Evolutionary conservation across 2,797 vertebrate genomes (phyloP).

Genomic region (Clarias laeviceps): DNA sequence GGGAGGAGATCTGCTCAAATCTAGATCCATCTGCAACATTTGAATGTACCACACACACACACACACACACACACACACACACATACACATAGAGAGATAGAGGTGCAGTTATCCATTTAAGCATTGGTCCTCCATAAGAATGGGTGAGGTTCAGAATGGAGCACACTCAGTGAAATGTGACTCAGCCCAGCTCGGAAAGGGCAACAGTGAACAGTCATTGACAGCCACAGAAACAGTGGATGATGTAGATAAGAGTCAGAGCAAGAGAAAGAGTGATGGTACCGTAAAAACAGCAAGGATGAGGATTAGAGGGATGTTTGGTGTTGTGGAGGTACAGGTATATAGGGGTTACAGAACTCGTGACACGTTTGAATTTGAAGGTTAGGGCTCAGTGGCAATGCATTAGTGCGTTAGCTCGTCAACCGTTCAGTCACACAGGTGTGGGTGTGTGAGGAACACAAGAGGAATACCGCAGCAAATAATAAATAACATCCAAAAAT

Average conservation of each 20-base stretch:
- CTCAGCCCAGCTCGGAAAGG: slow-evolving; percentile 37
- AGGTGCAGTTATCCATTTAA: slow-evolving; percentile 47
- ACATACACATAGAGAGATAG: slow-evolving; percentile 50
- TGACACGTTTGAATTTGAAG: slow-evolving; percentile 25
- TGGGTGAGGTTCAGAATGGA: slow-evolving; percentile 26
- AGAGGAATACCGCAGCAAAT: slow-evolving; percentile 67
- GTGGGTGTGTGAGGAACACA: slow-evolving; percentile 35
- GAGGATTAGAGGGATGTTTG: slow-evolving; percentile 11
- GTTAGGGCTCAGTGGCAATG: slow-evolving; percentile 45
- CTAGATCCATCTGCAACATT: slow-evolving; percentile 1
- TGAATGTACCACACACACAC: background rate
- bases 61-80: background rate
- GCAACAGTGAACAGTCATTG: slow-evolving; percentile 53
- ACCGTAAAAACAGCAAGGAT: slow-evolving; percentile 54
- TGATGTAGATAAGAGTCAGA: slow-evolving; percentile 46
- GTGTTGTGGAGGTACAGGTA: slow-evolving; percentile 6
- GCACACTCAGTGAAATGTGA: slow-evolving; percentile 38
- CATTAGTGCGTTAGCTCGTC: slow-evolving; percentile 72
- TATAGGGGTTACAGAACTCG: slow-evolving; percentile 1
- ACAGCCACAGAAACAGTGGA: slow-evolving; percentile 43
- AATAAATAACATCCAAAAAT: slow-evolving; percentile 65
- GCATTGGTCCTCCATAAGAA: slow-evolving; percentile 12
- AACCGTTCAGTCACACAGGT: slow-evolving; percentile 43
- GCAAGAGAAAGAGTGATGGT: slow-evolving; percentile 51
- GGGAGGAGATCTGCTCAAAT: slow-evolving; percentile 12